Evolutionary conservation across 2,888 invertebrate genomes (phyloP), one percentile per base, ranked within the genome.

Genomic region (Periphyllus acericola): DNA sequence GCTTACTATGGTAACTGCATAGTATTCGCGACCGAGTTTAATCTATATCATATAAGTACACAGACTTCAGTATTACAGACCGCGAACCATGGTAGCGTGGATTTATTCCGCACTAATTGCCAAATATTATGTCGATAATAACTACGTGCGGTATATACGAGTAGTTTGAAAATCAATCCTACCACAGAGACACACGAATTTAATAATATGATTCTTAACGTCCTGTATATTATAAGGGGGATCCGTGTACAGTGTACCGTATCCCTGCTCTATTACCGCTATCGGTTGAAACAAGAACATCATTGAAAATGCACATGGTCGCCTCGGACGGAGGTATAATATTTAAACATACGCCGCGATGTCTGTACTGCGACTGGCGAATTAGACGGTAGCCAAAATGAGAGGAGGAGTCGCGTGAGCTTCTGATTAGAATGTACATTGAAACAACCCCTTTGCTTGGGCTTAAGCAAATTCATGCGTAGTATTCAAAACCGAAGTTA

Each of bases 401-500:
- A n/a, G 21, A 21, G 68, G 21, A 75, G 17, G 17, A 60, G 34
- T 46, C 32, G 14, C n/a, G 68, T 36, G 32, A 55, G 60, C 75
- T 74, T 19, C 21, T 55, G 21, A 83, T 86, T 76, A 86, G 52
- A 11, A 21, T 14, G 60, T 29, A 71, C n/a, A n/a, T 17, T 46
- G 8, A 46, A 3, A 40, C 21, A 14, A 29, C 71, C 74, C 36
- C 11, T 78, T 29, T 78, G 11, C 55, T 80, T 36, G 11, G 32
- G 32, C 25, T 29, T 19, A 25, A 21, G 29, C 8, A 11, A 75
- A 60, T 60, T n/a, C n/a, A 74, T 74, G 9, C 14, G 25, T 8
- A 5, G 36, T 60, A 75, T 83, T 83, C 83, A 75, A 83, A 74
- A 74, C 40, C 75, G 36, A 83, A 83, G 11, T 60, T 17, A 21